Evolutionary conservation across 1,140 invertebrate genomes (phyloP).

Genomic region (Drosophila persimilis): DNA sequence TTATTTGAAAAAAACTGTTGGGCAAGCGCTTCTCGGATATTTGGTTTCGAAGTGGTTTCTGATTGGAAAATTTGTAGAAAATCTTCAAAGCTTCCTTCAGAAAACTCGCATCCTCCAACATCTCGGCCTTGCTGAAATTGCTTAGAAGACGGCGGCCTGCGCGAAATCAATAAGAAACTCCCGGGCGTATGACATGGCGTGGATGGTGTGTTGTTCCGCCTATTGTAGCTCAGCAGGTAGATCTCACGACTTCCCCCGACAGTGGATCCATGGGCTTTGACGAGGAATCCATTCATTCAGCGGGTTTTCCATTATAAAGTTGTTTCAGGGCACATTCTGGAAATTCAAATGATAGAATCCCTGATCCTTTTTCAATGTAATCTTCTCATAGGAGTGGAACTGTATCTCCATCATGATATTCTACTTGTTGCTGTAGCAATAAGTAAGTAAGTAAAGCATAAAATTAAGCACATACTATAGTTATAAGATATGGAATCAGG

Average conservation of each 20-base stretch:
- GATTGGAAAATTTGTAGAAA: conserved; percentile 14
- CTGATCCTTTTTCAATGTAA: conserved; percentile 20
- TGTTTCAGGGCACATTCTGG: not conserved
- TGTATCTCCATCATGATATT: conserved; percentile 54
- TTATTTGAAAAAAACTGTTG: conserved; percentile 4
- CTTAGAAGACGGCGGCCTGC: conserved; percentile 39
- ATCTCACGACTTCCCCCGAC: not conserved
- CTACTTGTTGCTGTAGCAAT: conserved; percentile 18
- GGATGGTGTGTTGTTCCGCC: conserved; percentile 39
- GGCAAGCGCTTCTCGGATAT: conserved; percentile 15
- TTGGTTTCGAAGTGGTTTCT: not conserved
- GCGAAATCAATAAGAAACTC: conserved; percentile 56
- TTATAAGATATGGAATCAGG: too few relatives aligned
- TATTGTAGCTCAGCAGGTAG: conserved; percentile 31
- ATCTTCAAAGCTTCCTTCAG: conserved; percentile 4
- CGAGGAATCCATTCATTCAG: conserved; percentile 48
- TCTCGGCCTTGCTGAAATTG: conserved; percentile 20
- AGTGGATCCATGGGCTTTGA: not conserved
- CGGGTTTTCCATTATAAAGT: not conserved
- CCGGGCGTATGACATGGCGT: conserved; percentile 7
- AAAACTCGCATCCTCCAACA: not conserved
- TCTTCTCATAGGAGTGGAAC: conserved; percentile 34
- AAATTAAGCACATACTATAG: not conserved
- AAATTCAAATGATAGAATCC: conserved; percentile 51
- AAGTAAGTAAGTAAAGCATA: not conserved